Evolutionary conservation across 2,797 vertebrate genomes (phyloP), one percentile per base, ranked within the genome.

Genomic region (Anguilla pacifica): DNA sequence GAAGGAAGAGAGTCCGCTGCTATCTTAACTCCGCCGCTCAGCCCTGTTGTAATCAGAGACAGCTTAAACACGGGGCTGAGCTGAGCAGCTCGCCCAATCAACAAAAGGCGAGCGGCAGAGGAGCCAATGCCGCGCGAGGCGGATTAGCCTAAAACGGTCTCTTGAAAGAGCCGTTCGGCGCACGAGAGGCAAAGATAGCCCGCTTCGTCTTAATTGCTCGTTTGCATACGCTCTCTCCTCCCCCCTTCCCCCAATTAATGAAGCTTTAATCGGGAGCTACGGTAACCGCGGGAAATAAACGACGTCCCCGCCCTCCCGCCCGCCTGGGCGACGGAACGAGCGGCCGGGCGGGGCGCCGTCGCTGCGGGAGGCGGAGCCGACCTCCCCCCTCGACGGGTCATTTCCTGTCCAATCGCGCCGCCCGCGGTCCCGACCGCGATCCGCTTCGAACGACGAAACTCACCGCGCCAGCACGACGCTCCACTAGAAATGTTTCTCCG

Each of bases 261-360:
- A 89, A 90, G 89, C 88, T 92, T 90, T 94, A 93, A 94, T 93
- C 93, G 95, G 91, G 85, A 57, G 84, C 92, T 93, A 90, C 93
- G 91, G 94, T 93, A 92, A 93, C 89, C 90, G 84, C 85, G 91
- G 91, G 90, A 91, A 94, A 94, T 91, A 89, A 89, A 35, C 67
- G 89, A n/a, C 10, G 1, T 19, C 43, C 77, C 39, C 39, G 6
- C 39, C 43, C 17, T 7, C 77, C 6, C 43, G 89, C 86, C 91
- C 92, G 94, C 94, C 94, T 94, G 81, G 81, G 91, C 93, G 93
- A 95, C 94, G 90, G 93, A 95, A 95, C 94, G 92, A 93, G 90
- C 86, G 35, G 35, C 35, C 35, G 1, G 35, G 35, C 35, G 35
- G 35, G 1, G 0, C 31, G 31, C 1, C 35, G 84, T 88, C 88